phyloP scores from a whole-genome alignment of 2,113 vertebrate species.

The Probosciger aterrimus region DNA sequence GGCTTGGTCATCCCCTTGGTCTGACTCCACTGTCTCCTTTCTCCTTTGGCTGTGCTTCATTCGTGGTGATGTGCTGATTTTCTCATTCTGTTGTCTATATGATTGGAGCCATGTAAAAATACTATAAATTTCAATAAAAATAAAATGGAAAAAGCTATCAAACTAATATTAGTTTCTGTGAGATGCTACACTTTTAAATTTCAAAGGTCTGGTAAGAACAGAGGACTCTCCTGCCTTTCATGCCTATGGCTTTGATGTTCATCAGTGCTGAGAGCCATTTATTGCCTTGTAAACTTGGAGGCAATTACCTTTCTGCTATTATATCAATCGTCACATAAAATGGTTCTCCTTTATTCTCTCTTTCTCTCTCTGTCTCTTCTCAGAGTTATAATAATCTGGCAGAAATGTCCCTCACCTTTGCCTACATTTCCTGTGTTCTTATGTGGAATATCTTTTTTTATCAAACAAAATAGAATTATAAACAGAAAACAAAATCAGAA shows the following conservation, averaged over 20 bases:
- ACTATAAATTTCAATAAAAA: neutral
- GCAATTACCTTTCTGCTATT: slow-evolving; percentile 23
- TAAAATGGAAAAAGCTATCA: neutral
- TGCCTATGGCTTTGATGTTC: neutral
- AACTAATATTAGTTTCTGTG: neutral
- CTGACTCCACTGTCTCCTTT: neutral
- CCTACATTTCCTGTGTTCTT: neutral
- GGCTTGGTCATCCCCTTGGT: neutral
- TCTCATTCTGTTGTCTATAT: neutral
- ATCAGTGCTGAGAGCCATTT: neutral
- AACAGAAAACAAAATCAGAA: neutral
- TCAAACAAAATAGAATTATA: neutral
- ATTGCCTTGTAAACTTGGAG: slow-evolving; percentile 45
- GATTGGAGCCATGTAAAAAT: neutral
- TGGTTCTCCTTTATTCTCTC: neutral
- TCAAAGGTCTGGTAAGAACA: neutral
- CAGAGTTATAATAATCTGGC: neutral
- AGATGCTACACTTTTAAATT: neutral
- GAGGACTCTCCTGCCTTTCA: neutral
- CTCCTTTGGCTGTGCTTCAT: neutral
- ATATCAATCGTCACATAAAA: slow-evolving; percentile 17
- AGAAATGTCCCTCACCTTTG: neutral
- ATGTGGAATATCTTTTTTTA: neutral
- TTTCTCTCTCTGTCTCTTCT: neutral
- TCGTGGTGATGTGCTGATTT: neutral